A percentile compares a stretch with the other conserved stretches of the same genome.
Evolutionary conservation across 2,888 invertebrate genomes (phyloP).

Genomic region (Crepidodera aurea): DNA sequence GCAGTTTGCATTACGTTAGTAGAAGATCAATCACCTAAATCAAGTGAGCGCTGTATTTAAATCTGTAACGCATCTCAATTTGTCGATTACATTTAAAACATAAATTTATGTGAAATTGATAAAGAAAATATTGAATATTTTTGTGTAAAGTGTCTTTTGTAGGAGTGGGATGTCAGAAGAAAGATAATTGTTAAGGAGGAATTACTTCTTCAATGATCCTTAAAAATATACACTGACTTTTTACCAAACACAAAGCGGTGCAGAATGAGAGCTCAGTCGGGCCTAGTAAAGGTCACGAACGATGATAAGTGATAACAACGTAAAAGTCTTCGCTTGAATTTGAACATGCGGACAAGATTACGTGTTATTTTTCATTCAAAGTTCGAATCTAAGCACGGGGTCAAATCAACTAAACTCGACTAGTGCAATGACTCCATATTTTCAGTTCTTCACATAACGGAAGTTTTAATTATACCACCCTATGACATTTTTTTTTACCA

Average conservation of each 20-base stretch:
- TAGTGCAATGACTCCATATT: conserved; percentile 12
- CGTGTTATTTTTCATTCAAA: conserved; percentile 17
- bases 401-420: conserved; percentile 6
- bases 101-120: no score
- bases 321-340: conserved; percentile 1
- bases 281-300: background rate
- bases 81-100: no score
- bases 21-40: no score
- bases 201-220: background rate
- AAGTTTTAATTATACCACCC: background rate
- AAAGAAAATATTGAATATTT: no score
- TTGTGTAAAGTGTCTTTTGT: no score
- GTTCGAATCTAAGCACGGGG: background rate
- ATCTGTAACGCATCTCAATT: no score
- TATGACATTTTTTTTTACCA: conserved; percentile 22
- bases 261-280: background rate
- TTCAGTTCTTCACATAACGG: background rate
- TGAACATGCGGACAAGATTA: conserved; percentile 7
- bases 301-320: background rate
- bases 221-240: background rate
- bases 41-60: no score
- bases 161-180: no score
- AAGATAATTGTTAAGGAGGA: no score
- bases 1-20: no score
- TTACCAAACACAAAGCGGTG: background rate